Conservation (phyloP, 2,113 vertebrate genomes). For the Alectura lathami region DNA sequence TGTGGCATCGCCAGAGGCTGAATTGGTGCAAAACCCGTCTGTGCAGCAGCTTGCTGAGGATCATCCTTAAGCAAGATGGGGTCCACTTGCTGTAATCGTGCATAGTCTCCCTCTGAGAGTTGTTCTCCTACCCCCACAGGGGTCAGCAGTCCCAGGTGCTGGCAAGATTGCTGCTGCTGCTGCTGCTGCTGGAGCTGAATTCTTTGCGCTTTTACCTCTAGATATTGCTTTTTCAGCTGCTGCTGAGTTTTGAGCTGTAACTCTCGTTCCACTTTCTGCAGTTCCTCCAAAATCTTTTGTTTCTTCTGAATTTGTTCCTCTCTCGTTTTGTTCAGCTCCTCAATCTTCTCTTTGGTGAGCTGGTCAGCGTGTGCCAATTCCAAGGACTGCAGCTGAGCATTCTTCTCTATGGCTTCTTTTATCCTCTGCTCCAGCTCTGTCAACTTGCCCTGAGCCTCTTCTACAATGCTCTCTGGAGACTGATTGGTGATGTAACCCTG, state of each 20-base stretch:
- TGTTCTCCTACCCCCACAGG: constrained; percentile 89
- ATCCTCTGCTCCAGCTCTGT: constrained; percentile 99
- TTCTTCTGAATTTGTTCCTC: constrained; percentile 99
- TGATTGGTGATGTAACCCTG: constrained; percentile 91
- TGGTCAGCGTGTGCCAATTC: constrained; percentile 98
- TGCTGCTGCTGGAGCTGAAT: constrained; percentile 84
- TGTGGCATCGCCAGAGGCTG: constrained; percentile 90
- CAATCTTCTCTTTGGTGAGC: constrained; percentile 99
- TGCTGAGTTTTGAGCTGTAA: constrained; percentile 99
- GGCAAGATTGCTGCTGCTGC: constrained; percentile 81
- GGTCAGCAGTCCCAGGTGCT: constrained; percentile 85
- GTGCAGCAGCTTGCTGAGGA: constrained; percentile 82
- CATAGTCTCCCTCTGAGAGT: constrained; percentile 89
- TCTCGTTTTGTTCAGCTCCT: constrained; percentile 98
- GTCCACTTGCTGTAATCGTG: constrained; percentile 93
- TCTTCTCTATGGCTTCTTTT: constrained; percentile 97
- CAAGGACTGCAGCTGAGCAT: constrained; percentile 96
- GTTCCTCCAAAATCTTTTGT: constrained; percentile 99
- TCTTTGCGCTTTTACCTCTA: constrained; percentile 97
- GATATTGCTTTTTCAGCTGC: constrained; percentile 99
- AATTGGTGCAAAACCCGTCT: constrained; percentile 92
- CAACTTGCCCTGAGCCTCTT: constrained; percentile 99
- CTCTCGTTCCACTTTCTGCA: constrained; percentile 98
- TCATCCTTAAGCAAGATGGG: constrained; percentile 90
- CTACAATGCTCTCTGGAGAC: constrained; percentile 99